Evolutionary conservation across 2,113 vertebrate species (phyloP).

Genomic region (Alosa alosa): DNA sequence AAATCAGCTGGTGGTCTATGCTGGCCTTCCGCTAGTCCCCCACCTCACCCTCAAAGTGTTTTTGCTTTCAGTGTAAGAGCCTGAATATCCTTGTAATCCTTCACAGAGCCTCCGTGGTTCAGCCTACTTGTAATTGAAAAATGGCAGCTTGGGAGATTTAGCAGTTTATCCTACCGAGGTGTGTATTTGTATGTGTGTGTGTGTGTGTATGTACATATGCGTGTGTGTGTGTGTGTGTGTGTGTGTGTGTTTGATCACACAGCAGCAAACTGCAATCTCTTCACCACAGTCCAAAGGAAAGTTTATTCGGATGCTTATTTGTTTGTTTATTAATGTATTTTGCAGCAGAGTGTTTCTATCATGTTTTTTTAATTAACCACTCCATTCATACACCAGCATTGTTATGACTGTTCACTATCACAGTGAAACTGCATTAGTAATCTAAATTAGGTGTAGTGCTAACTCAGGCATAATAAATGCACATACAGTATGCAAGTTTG

Average conservation of each 20-base stretch:
- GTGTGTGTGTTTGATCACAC: slow-evolving; percentile 29
- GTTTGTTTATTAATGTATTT: not conserved
- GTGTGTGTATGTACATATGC: not conserved
- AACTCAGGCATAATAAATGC: not conserved
- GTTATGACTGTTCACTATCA: not conserved
- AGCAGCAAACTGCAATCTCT: slow-evolving; percentile 36
- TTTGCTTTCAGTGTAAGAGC: slow-evolving; percentile 34
- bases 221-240: slow-evolving; percentile 1
- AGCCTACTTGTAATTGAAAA: slow-evolving; percentile 48
- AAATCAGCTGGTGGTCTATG: not conserved
- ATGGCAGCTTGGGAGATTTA: slow-evolving; percentile 49
- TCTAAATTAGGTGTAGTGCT: not conserved
- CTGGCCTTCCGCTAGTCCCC: not conserved
- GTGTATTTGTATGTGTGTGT: not conserved
- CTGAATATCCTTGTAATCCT: slow-evolving; percentile 45
- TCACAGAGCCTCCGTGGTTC: slow-evolving; percentile 31
- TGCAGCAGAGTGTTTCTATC: not conserved
- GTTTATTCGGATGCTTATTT: slow-evolving; percentile 22
- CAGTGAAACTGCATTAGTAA: not conserved
- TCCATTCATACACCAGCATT: not conserved
- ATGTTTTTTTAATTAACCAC: not conserved
- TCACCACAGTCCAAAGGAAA: slow-evolving; percentile 25
- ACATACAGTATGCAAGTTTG: not conserved
- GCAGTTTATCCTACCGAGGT: slow-evolving; percentile 44
- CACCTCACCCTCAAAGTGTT: not conserved